phyloP scores from a whole-genome alignment of 1,140 invertebrate genomes.

The Amphibalanus amphitrite region DNA sequence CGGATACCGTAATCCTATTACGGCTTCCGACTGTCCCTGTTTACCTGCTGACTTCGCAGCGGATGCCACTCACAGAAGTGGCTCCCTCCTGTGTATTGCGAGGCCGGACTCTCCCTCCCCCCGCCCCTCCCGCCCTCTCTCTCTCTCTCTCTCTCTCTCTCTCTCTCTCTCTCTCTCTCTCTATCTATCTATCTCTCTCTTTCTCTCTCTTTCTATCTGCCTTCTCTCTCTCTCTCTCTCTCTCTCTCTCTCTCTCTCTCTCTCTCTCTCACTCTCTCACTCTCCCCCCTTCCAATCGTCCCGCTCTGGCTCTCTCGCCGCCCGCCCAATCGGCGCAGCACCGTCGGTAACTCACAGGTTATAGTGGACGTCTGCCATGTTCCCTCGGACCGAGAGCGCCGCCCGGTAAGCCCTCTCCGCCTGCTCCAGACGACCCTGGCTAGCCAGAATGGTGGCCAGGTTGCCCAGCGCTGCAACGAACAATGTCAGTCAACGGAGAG shows the following conservation, averaged over 20 bases:
- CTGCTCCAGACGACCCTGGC: conserved; percentile 55
- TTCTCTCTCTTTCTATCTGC: not conserved
- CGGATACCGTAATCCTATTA: too few relatives aligned
- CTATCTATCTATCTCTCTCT: conserved; percentile 7
- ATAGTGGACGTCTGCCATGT: conserved; percentile 93
- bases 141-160: conserved; percentile 7
- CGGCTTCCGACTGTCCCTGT: too few relatives aligned
- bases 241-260: conserved; percentile 13
- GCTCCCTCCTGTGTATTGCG: too few relatives aligned
- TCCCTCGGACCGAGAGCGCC: conserved; percentile 66
- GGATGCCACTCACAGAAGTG: too few relatives aligned
- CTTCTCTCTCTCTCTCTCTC: conserved; percentile 5
- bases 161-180: conserved; percentile 3
- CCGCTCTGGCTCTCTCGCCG: conserved; percentile 7
- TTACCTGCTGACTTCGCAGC: too few relatives aligned
- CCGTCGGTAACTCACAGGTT: conserved; percentile 70
- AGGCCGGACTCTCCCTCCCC: not conserved
- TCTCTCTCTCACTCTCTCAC: conserved; percentile 6
- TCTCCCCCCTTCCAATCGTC: conserved; percentile 2
- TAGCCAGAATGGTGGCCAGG: conserved; percentile 71
- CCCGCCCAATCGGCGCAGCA: not conserved
- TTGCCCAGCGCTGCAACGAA: conserved; percentile 63
- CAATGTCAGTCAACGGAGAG: not conserved
- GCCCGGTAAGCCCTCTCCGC: conserved; percentile 70
- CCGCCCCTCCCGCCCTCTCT: not conserved